phyloP scores from a whole-genome alignment of 1,140 invertebrate genomes.

The Sycophila sp. region DNA sequence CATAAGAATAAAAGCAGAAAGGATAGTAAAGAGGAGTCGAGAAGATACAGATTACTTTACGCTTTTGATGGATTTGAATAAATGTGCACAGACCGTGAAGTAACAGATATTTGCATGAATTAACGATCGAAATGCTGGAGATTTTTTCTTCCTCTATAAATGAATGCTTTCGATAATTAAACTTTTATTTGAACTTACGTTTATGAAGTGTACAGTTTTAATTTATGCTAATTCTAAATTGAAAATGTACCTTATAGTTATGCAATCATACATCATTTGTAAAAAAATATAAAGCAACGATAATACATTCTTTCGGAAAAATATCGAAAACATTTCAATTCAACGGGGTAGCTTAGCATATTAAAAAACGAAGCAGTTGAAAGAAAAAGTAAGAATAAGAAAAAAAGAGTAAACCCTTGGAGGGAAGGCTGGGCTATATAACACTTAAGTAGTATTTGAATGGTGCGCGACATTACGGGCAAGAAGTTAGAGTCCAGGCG shows the following conservation, averaged over 20 bases:
- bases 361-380: background rate
- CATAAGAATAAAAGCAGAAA: background rate
- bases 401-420: background rate
- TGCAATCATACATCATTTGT: too few relatives aligned
- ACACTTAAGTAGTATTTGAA: constrained; percentile 7
- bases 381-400: background rate
- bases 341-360: background rate
- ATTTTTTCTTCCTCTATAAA: too few relatives aligned
- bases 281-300: too few relatives aligned
- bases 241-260: too few relatives aligned
- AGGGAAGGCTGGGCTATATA: constrained; percentile 4
- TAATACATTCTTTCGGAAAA: too few relatives aligned
- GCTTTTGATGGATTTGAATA: constrained; percentile 33
- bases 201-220: too few relatives aligned
- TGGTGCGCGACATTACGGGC: background rate
- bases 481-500: constrained; percentile 29
- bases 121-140: constrained; percentile 14
- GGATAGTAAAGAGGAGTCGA: constrained; percentile 26
- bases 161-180: too few relatives aligned
- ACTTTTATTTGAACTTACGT: too few relatives aligned
- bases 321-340: constrained; percentile 3
- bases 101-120: constrained; percentile 23
- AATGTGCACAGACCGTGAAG: constrained; percentile 23
- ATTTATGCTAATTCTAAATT: too few relatives aligned
- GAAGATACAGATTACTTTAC: constrained; percentile 18